Percentiles rank a stretch among this genome's conserved stretches.
Conservation (phyloP, 2,113 vertebrate genomes). For the Oryzias melastigma region DNA sequence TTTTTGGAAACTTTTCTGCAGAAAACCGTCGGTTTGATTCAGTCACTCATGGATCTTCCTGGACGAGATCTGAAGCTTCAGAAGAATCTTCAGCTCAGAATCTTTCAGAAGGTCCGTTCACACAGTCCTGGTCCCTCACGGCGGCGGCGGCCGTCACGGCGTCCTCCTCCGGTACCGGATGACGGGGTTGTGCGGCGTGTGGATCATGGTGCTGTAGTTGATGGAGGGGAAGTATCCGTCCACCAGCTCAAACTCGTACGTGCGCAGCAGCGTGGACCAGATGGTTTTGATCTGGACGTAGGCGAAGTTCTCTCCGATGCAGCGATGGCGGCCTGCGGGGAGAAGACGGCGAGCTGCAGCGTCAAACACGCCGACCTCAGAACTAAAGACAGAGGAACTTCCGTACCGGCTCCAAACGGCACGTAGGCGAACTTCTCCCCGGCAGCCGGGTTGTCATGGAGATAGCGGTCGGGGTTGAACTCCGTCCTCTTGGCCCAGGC, state of each 20-base stretch:
- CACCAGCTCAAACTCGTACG: constrained; percentile 90
- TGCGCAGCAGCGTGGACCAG: constrained; percentile 92
- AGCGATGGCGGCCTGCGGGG: constrained; percentile 90
- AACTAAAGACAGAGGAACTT: not conserved
- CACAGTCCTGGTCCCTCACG: no score
- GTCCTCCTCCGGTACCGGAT: constrained; percentile 86
- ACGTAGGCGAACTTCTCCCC: constrained; percentile 93
- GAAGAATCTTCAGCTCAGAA: no score
- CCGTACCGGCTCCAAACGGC: constrained; percentile 91
- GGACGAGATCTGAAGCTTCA: no score
- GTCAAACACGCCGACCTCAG: not conserved
- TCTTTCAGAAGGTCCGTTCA: no score
- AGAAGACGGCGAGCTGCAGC: not conserved
- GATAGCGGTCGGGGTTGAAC: constrained; percentile 90
- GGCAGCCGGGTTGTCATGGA: constrained; percentile 84
- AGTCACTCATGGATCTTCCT: no score
- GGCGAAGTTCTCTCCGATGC: constrained; percentile 97
- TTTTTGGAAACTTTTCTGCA: no score
- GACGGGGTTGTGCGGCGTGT: constrained; percentile 90
- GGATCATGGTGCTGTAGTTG: constrained; percentile 98
- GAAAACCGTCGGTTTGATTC: no score
- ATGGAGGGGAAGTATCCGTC: constrained; percentile 90
- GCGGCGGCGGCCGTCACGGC: constrained; percentile 60
- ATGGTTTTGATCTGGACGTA: constrained; percentile 98
- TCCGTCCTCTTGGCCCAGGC: constrained; percentile 83